Evolutionary conservation across 1,140 invertebrate species (phyloP).

Genomic region (Samia ricini): DNA sequence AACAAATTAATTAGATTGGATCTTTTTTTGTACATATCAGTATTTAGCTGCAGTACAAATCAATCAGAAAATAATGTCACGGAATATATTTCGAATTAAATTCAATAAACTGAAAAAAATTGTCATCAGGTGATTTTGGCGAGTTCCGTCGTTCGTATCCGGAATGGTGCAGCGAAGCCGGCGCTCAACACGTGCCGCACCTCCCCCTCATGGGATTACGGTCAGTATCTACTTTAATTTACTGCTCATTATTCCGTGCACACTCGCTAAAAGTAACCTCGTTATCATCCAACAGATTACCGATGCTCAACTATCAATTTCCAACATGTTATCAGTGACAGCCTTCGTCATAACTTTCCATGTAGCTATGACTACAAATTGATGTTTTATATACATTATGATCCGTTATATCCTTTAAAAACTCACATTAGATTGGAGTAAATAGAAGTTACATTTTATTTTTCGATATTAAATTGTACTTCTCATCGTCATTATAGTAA

Average conservation of each 20-base stretch:
- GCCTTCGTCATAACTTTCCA: constrained; percentile 10
- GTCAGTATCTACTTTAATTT: constrained; percentile 41
- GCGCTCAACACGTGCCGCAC: constrained; percentile 66
- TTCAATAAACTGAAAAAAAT: constrained; percentile 5
- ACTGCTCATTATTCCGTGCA: constrained; percentile 1
- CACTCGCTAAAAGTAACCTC: background rate
- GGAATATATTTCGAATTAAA: background rate
- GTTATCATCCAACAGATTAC: constrained; percentile 2
- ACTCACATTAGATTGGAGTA: background rate
- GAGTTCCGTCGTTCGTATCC: constrained; percentile 90
- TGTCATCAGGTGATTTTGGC: constrained; percentile 86
- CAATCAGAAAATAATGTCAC: background rate
- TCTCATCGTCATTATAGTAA: too few species aligned
- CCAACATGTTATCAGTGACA: constrained; percentile 4
- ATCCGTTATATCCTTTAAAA: background rate
- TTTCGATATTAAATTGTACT: too few species aligned
- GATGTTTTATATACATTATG: background rate
- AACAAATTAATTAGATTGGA: too few species aligned
- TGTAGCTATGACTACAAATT: constrained; percentile 1
- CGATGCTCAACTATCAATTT: constrained; percentile 10
- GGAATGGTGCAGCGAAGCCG: constrained; percentile 88
- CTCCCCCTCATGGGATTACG: constrained; percentile 81
- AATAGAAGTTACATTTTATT: background rate
- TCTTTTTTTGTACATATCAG: background rate
- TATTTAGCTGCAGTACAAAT: background rate